Evolutionary conservation across 2,113 vertebrate species (phyloP).

Genomic region (Helogale parvula): DNA sequence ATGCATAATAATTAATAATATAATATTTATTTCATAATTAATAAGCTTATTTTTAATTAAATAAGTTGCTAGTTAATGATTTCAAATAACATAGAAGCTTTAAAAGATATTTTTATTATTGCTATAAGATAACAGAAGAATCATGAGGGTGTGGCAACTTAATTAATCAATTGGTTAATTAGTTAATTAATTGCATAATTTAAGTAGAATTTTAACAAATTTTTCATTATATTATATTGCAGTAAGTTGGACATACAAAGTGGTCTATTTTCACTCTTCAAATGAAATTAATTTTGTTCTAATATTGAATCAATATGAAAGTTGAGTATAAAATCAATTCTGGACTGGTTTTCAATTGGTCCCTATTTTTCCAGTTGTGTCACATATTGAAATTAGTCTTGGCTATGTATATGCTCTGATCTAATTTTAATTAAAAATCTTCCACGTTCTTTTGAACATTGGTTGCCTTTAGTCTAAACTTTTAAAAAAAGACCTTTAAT

Average conservation of each 20-base stretch:
- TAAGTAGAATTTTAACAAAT: conserved; percentile 2
- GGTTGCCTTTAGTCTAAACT: neutral
- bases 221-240: neutral
- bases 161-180: neutral
- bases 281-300: conserved; percentile 38
- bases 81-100: neutral
- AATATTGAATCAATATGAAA: conserved; percentile 34
- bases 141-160: neutral
- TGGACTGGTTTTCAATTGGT: conserved; percentile 16
- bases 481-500: neutral
- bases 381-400: conserved; percentile 24
- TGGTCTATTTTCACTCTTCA: neutral
- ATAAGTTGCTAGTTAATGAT: neutral
- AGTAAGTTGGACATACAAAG: neutral
- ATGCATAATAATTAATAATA: too few relatives aligned
- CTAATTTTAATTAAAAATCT: conserved; percentile 46
- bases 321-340: conserved; percentile 44
- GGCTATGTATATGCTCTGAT: neutral
- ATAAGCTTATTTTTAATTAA: conserved; percentile 33
- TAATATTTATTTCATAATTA: neutral
- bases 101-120: neutral
- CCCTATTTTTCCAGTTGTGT: neutral
- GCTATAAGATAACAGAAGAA: neutral
- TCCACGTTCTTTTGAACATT: neutral
- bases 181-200: neutral